These are phyloP conservation scores for Rhynchotus rufescens DNA, from an alignment of 2,797 vertebrate genomes.

Conservation along the genomic window DNA sequence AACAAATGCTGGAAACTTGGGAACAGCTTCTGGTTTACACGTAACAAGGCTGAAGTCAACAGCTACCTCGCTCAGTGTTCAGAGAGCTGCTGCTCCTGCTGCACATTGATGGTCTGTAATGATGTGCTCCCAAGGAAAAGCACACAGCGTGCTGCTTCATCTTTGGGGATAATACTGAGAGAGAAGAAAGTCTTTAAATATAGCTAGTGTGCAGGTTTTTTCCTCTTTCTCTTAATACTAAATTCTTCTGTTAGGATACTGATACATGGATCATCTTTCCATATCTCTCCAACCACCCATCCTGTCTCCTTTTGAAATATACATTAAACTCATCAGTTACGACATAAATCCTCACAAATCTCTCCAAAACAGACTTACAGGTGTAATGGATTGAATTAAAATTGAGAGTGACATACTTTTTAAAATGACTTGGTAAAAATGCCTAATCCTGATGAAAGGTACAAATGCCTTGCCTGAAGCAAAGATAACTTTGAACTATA, in stretches of 20 bases:
- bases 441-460: conserved; percentile 40
- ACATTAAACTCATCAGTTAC: conserved; percentile 16
- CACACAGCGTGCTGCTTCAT: not conserved
- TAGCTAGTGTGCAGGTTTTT: not conserved
- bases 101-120: not conserved
- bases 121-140: not conserved
- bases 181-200: not conserved
- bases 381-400: conserved; percentile 49
- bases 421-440: conserved; percentile 9
- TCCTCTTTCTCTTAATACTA: not conserved
- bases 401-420: not conserved
- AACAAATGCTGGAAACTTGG: not conserved
- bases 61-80: not conserved
- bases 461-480: conserved; percentile 34
- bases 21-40: not conserved
- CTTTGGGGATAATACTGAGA: not conserved
- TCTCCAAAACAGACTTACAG: conserved; percentile 22
- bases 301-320: not conserved
- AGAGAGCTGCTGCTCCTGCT: not conserved
- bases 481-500: conserved; percentile 43
- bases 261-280: not conserved
- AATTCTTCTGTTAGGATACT: not conserved
- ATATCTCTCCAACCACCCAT: not conserved
- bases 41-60: not conserved
- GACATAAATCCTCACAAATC: conserved; percentile 40